Evolutionary conservation across 2,113 vertebrate species (phyloP).

Genomic region (Callopanchax toddi): DNA sequence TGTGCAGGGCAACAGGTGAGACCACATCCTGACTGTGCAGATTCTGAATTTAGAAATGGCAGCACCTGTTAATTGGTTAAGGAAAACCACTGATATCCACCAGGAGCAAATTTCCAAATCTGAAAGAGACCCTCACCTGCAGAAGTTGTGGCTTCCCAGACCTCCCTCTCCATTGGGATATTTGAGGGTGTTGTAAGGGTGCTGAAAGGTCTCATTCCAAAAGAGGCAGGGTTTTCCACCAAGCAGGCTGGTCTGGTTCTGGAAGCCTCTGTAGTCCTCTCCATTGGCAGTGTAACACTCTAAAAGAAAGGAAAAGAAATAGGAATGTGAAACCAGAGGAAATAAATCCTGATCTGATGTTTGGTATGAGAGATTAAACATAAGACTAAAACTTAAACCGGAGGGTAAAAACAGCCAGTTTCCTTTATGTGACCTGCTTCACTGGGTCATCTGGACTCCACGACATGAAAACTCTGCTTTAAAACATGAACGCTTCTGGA

Average conservation of each 20-base stretch:
- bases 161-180: slow-evolving; percentile 95
- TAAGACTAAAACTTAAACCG: slow-evolving; percentile 28
- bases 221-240: slow-evolving; percentile 93
- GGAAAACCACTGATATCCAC: background rate
- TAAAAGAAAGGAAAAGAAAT: slow-evolving; percentile 63
- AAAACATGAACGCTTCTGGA: slow-evolving; percentile 41
- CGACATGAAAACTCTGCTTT: slow-evolving; percentile 14
- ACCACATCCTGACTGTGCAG: no score
- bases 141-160: slow-evolving; percentile 93
- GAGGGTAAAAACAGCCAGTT: slow-evolving; percentile 26
- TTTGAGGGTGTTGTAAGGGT: slow-evolving; percentile 95
- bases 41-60: no score
- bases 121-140: slow-evolving; percentile 82
- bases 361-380: slow-evolving; percentile 2
- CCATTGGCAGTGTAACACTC: slow-evolving; percentile 97
- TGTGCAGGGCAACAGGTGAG: no score
- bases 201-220: slow-evolving; percentile 98
- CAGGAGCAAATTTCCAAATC: background rate
- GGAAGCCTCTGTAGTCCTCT: slow-evolving; percentile 91
- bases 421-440: slow-evolving; percentile 41
- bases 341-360: slow-evolving; percentile 9
- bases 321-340: background rate
- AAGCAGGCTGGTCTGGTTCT: slow-evolving; percentile 90
- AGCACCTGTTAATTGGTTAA: no score
- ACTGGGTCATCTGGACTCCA: slow-evolving; percentile 31